Percentiles rank a stretch among this genome's conserved stretches.
Conservation (phyloP, 1,140 invertebrate genomes). For the Lepidurus packardi region DNA sequence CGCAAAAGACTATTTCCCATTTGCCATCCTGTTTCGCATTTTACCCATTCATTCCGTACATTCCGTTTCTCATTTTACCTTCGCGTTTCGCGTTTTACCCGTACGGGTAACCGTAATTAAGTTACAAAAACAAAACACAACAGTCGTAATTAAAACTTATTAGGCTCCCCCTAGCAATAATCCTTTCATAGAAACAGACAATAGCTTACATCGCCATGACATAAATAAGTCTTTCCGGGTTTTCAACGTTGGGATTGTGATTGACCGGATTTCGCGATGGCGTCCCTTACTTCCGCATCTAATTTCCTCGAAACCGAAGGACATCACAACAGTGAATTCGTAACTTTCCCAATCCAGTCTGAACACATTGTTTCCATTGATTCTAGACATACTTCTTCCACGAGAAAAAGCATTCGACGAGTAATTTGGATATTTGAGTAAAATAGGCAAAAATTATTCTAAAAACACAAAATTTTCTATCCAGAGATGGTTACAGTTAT, state of each 20-base stretch:
- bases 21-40: no score
- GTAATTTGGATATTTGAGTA: constrained; percentile 39
- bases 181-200: constrained; percentile 2
- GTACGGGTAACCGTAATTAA: no score
- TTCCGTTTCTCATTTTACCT: no score
- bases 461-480: constrained; percentile 39
- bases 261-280: not conserved
- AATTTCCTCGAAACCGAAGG: not conserved
- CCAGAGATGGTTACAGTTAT: constrained; percentile 75
- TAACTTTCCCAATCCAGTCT: constrained; percentile 27
- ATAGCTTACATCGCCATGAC: not conserved
- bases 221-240: not conserved
- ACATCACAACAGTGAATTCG: constrained; percentile 25
- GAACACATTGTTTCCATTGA: constrained; percentile 18
- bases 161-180: not conserved
- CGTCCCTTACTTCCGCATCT: not conserved
- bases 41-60: no score
- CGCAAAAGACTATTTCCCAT: no score
- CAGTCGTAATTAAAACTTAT: not conserved
- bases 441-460: not conserved
- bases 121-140: no score
- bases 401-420: constrained; percentile 47
- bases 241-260: no score
- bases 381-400: not conserved
- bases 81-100: no score